phyloP scores from a whole-genome alignment of 2,113 vertebrate species.

The Meriones unguiculatus region DNA sequence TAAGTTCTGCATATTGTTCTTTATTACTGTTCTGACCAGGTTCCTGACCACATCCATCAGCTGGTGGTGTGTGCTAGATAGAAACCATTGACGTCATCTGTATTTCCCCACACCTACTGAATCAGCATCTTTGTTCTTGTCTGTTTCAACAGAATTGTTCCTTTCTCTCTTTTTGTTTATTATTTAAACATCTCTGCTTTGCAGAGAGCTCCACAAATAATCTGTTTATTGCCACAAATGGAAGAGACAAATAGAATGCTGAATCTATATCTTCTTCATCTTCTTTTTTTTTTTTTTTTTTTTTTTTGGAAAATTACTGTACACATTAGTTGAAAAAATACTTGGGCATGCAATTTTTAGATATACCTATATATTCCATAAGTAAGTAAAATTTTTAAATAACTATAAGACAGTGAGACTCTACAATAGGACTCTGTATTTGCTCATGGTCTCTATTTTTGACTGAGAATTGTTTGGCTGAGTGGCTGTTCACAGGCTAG shows the following conservation, averaged over 20 bases:
- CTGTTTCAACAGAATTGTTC: neutral
- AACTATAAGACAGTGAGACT: neutral
- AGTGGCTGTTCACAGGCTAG: neutral
- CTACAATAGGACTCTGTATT: neutral
- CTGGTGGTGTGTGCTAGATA: neutral
- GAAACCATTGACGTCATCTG: neutral
- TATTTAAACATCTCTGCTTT: neutral
- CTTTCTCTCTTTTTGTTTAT: neutral
- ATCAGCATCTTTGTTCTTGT: neutral
- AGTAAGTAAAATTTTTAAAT: too few species aligned
- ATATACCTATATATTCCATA: neutral
- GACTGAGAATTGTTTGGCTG: neutral
- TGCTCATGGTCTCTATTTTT: neutral
- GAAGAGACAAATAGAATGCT: conserved; percentile 12
- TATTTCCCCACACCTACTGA: neutral
- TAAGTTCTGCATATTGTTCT: neutral
- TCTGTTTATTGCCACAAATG: neutral
- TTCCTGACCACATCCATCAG: neutral
- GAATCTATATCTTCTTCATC: neutral
- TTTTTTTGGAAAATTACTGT: too few species aligned
- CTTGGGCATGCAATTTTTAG: too few species aligned
- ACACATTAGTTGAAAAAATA: neutral
- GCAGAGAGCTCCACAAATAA: neutral
- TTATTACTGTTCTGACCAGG: neutral
- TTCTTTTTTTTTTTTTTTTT: neutral